These are phyloP conservation scores for Resseliella maxima DNA, from an alignment of 2,888 invertebrate genomes.

Conservation along the genomic window DNA sequence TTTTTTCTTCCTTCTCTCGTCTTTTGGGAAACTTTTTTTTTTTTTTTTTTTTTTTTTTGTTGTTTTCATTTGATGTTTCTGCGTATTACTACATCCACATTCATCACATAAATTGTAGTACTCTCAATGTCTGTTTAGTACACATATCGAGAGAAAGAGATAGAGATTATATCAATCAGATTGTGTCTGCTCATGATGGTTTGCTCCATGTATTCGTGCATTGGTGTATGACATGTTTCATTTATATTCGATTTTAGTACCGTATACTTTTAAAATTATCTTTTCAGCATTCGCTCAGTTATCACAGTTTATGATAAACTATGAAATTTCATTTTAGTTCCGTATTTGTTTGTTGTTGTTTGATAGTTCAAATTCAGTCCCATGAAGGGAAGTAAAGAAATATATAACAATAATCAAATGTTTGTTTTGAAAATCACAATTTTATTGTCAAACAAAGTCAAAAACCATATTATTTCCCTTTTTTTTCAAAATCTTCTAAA, in stretches of 20 bases:
- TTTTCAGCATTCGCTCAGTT: background rate
- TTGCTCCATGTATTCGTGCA: constrained; percentile 13
- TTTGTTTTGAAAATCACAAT: too few species aligned
- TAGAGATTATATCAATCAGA: constrained; percentile 19
- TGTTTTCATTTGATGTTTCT: constrained; percentile 53
- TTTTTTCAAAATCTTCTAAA: too few species aligned
- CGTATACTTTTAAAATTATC: background rate
- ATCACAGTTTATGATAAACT: background rate
- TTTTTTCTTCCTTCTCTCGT: background rate
- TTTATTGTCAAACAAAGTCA: too few species aligned
- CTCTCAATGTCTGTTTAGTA: constrained; percentile 33
- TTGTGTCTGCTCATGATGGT: constrained; percentile 15
- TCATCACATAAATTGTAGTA: constrained; percentile 27
- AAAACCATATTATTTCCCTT: too few species aligned
- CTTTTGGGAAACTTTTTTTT: background rate
- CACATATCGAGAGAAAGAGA: too few species aligned
- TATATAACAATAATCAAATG: too few species aligned
- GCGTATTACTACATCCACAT: constrained; percentile 36
- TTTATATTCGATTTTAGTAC: constrained; percentile 6
- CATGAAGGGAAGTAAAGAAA: too few species aligned
- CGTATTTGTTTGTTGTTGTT: too few species aligned
- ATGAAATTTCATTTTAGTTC: background rate
- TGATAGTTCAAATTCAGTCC: too few species aligned
- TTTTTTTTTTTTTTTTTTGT: background rate
- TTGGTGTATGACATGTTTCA: constrained; percentile 49